A percentile compares a stretch with the other conserved stretches of the same genome.
Conservation (phyloP, 2,888 invertebrate species). For the Cephus sareptanus region DNA sequence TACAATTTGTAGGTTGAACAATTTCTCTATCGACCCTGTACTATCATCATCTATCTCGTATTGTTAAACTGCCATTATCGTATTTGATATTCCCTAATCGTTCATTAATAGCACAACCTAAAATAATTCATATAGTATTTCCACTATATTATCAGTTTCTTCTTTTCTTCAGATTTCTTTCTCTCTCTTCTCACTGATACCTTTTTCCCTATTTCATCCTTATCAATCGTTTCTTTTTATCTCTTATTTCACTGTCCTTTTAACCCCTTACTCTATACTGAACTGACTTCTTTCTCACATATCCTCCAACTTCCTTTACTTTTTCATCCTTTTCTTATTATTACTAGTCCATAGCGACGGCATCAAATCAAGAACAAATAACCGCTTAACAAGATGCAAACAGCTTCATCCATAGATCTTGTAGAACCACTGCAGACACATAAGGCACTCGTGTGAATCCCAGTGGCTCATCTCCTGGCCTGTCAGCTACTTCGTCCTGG, state of each 20-base stretch:
- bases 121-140: neutral
- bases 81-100: neutral
- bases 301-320: neutral
- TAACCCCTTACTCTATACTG: no score
- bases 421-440: neutral
- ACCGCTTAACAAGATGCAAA: conserved; percentile 62
- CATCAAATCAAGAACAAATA: conserved; percentile 63
- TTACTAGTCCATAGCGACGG: conserved; percentile 31
- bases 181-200: neutral
- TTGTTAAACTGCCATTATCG: neutral
- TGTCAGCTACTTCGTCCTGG: neutral
- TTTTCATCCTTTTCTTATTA: conserved; percentile 7
- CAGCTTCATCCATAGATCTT: conserved; percentile 34
- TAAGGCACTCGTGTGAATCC: neutral
- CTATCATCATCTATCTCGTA: neutral
- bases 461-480: neutral
- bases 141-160: neutral
- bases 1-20: neutral
- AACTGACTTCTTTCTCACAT: neutral
- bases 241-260: no score
- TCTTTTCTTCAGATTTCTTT: neutral
- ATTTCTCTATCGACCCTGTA: neutral
- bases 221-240: no score
- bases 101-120: neutral
- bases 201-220: neutral